Evolutionary conservation across 2,888 invertebrate genomes (phyloP).

Genomic region (Aleiodes leptofemur): DNA sequence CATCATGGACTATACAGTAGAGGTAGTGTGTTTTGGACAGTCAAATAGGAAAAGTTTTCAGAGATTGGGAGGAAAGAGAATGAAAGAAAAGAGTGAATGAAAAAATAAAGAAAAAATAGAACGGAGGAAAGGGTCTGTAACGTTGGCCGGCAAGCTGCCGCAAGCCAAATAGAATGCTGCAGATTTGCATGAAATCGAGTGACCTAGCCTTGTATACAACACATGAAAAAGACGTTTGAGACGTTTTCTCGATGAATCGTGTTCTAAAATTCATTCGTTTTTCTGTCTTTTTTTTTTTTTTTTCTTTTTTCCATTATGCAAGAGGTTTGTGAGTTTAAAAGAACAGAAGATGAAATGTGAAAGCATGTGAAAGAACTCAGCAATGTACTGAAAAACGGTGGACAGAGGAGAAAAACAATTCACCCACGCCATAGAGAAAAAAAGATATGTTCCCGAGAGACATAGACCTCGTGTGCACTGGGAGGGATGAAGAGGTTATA

Average conservation of each 20-base stretch:
- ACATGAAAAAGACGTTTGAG: conserved; percentile 38
- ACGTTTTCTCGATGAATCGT: conserved; percentile 39
- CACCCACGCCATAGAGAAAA: conserved; percentile 27
- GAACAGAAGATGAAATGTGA: neutral
- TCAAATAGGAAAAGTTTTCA: conserved; percentile 28
- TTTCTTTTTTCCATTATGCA: no score
- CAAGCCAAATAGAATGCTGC: conserved; percentile 14
- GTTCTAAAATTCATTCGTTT: conserved; percentile 26
- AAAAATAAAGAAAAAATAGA: conserved; percentile 21
- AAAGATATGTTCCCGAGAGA: conserved; percentile 25
- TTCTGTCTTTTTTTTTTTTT: neutral
- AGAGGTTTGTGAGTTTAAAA: neutral
- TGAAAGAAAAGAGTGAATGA: neutral
- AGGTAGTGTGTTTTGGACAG: conserved; percentile 41
- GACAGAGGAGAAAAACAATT: conserved; percentile 27
- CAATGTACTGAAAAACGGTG: conserved; percentile 17
- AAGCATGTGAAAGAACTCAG: conserved; percentile 3
- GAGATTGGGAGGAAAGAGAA: neutral
- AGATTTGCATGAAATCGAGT: conserved; percentile 46
- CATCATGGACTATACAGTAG: neutral
- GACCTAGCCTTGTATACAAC: neutral
- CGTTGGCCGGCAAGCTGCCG: neutral
- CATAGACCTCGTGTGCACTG: neutral
- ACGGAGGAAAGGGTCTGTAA: neutral
- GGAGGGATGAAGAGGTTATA: neutral